Evolutionary conservation across 2,797 vertebrate species (phyloP).

Genomic region (Triplophysa yarkandensis): DNA sequence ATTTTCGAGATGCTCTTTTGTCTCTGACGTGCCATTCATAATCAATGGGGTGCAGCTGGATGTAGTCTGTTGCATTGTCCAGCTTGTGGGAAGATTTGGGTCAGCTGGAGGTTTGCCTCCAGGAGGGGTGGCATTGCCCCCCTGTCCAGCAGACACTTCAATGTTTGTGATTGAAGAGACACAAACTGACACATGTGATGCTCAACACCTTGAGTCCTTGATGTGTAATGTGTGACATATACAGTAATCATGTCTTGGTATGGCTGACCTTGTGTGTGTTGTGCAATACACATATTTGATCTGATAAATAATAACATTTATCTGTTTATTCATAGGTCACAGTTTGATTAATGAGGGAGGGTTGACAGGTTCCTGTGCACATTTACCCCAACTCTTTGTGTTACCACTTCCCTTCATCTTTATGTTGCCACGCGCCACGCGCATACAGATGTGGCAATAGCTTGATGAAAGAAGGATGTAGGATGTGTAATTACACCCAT

Average conservation of each 20-base stretch:
- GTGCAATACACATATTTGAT: too few species aligned
- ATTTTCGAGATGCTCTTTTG: conserved; percentile 6
- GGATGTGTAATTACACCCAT: not conserved
- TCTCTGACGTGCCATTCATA: conserved; percentile 32
- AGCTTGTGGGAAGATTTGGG: too few species aligned
- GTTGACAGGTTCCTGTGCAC: not conserved
- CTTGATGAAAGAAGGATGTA: conserved; percentile 3
- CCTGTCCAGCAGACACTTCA: conserved; percentile 46
- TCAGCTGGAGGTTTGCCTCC: not conserved
- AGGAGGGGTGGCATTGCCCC: conserved; percentile 54
- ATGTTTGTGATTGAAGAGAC: conserved; percentile 47
- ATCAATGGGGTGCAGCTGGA: conserved; percentile 37
- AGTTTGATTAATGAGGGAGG: not conserved
- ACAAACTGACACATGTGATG: conserved; percentile 41
- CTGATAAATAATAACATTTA: too few species aligned
- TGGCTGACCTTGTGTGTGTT: too few species aligned
- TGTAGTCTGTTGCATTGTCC: too few species aligned
- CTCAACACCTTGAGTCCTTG: too few species aligned
- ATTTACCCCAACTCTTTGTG: not conserved
- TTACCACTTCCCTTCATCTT: not conserved
- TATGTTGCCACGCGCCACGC: not conserved
- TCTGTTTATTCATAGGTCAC: too few species aligned
- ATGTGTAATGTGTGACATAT: too few species aligned
- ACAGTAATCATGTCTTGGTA: too few species aligned
- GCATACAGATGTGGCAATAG: not conserved